Evolutionary conservation across 2,797 vertebrate genomes (phyloP), one percentile per base, ranked within the genome.

Genomic region (Poecilia velifera): DNA sequence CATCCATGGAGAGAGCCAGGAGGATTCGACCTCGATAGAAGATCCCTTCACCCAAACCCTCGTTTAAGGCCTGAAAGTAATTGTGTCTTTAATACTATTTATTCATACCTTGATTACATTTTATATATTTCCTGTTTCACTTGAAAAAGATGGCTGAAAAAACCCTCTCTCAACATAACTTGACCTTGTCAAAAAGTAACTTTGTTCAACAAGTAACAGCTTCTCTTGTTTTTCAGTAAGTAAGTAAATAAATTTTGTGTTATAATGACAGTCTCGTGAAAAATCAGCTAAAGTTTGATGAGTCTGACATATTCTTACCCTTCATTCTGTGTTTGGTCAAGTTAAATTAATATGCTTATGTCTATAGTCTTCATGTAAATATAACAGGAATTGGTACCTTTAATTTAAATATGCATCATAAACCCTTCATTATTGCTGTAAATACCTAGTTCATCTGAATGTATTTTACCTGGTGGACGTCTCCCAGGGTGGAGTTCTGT

Each of bases 11-110:
- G 78, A 98, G 89, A 36, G 96, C 96, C 41, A 98, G 85, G 55
- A 99, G 96, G 81, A 99, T 92, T 71, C 96, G 95, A 12, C 98
- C 98, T 0, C 97, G 95, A 87, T 98, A 99, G 93, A 96, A 99
- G 84, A 98, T 94, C 45, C 98, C 98, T 62, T 97, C 95, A 0
- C 98, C 97, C 55, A 96, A 80, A n/a, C 98, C 98, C 91, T 98
- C 96, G 0, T 97, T 99, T 87, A 99, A 93, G 81, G 95, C 95
- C 88, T 95, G 78, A 43, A 83, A 46, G 12, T 28, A 34, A 43
- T 20, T 5, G 1, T 34, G 4, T 49, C 3, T 34, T n/a, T 41
- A 6, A 10, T 6, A 25, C 22, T 53, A 53, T 25, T 14, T 43
- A 28, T 57, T 51, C 43, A 0, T 4, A 5, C 18, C 20, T 6